phyloP scores from a whole-genome alignment of 2,113 vertebrate genomes.

The Bos indicus region DNA sequence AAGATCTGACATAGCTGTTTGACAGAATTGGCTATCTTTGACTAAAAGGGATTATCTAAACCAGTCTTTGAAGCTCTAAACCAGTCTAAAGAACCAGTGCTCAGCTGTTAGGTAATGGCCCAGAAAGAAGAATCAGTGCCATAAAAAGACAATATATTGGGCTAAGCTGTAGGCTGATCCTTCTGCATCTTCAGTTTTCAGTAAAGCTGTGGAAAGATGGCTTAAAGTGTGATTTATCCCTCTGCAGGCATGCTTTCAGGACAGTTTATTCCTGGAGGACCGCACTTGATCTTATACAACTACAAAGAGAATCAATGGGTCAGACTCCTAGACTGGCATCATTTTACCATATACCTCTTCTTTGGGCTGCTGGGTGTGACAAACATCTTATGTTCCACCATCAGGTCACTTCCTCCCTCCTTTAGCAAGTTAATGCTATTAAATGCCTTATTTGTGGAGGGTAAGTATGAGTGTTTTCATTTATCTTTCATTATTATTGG shows the following conservation, averaged over 20 bases:
- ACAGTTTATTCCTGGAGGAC: constrained; percentile 86
- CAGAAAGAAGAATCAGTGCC: neutral
- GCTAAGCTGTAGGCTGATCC: neutral
- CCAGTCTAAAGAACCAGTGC: neutral
- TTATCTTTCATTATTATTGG: neutral
- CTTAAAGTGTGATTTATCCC: neutral
- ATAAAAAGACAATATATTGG: neutral
- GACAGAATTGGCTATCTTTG: neutral
- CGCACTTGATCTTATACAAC: constrained; percentile 87
- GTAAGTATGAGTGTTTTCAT: constrained; percentile 73
- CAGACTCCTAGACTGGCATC: constrained; percentile 92
- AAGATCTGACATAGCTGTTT: neutral
- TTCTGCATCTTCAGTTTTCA: neutral
- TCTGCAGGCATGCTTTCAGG: constrained; percentile 89
- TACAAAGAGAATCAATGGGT: constrained; percentile 86
- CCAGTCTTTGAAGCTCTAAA: neutral
- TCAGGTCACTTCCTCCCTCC: constrained; percentile 83
- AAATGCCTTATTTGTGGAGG: constrained; percentile 92
- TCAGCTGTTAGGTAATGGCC: neutral
- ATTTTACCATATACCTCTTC: constrained; percentile 96
- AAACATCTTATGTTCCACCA: constrained; percentile 85
- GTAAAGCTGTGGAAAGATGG: neutral
- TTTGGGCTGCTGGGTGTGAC: constrained; percentile 86
- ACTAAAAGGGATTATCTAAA: neutral
- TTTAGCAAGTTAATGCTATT: constrained; percentile 88